A percentile compares a stretch with the other conserved stretches of the same genome.
Evolutionary conservation across 2,797 vertebrate genomes (phyloP).

Genomic region (Octomys mimax): DNA sequence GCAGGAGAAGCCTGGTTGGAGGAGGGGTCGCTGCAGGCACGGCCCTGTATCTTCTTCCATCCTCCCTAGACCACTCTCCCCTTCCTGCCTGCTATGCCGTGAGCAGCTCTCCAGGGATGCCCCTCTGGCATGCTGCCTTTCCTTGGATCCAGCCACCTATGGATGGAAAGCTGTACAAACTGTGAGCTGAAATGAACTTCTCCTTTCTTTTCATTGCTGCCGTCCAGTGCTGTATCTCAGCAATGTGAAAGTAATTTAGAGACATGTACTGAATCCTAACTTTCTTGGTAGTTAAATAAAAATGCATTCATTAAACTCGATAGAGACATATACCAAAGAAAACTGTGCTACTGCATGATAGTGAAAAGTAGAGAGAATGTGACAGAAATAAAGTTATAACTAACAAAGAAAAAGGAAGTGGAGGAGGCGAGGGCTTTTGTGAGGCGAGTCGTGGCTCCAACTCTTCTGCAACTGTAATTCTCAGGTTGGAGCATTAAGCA

Average conservation of each 20-base stretch:
- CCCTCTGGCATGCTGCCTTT: neutral
- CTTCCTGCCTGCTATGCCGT: neutral
- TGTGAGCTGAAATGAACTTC: neutral
- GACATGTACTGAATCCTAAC: neutral
- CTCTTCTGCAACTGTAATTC: neutral
- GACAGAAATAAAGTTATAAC: neutral
- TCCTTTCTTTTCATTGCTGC: neutral
- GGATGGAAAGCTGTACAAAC: neutral
- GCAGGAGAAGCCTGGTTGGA: neutral
- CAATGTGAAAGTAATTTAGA: neutral
- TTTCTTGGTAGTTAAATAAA: neutral
- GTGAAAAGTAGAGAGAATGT: neutral
- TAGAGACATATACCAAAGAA: neutral
- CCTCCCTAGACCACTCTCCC: neutral
- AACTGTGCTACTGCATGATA: neutral
- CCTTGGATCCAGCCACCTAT: neutral
- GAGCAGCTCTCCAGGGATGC: neutral
- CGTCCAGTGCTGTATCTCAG: neutral
- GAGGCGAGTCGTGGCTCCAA: neutral
- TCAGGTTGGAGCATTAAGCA: neutral
- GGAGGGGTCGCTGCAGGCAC: neutral
- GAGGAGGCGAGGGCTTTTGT: fast-evolving
- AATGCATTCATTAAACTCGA: neutral
- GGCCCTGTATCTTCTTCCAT: neutral
- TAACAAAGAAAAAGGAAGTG: neutral